Evolutionary conservation across 2,797 vertebrate genomes (phyloP), one percentile per base, ranked within the genome.

Genomic region (Microchirus variegatus): DNA sequence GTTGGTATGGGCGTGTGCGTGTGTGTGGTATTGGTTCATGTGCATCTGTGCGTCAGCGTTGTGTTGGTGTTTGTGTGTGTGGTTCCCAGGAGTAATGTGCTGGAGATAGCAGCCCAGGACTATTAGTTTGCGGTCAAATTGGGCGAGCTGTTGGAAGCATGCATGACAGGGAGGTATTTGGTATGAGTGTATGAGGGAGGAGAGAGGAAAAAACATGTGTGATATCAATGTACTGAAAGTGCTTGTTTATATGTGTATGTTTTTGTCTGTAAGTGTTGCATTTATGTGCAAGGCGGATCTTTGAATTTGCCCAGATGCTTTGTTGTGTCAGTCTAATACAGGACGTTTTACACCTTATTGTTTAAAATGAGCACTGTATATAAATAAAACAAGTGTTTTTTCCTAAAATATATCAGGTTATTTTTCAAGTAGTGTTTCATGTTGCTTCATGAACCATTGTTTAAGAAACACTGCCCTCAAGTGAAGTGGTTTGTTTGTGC

Each of bases 51-150:
- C 57, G 50, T 67, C 17, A 52, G 50, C 63, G 72, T 65, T 80
- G 65, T 59, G 61, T 68, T 49, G 40, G 59, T 46, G 62, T 75
- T 54, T 4, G 22, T 70, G 48, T 70, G 48, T 67, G 61, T 47
- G 48, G 55, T 55, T 87, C 70, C 64, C 59, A 47, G 53, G 67
- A 60, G 70, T 73, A 67, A 77, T 74, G 73, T 67, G 71, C 59
- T 72, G 75, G 53, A 80, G 83, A 87, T 85, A 82, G 72, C 60
- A 62, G 61, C 70, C 58, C 59, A 62, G 56, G 67, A 66, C 81
- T 77, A 78, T 84, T 89, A 82, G 81, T 76, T 66, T 81, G 86
- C 1, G 83, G 84, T 78, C 55, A 67, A 55, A 78, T 84, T 81
- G 84, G 77, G 75, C 11, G 31, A 82, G 78, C 81, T 84, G 57